Percentiles rank a stretch among this genome's conserved stretches.
Conservation (phyloP, 2,113 vertebrate species). For the Alethe castanea region DNA sequence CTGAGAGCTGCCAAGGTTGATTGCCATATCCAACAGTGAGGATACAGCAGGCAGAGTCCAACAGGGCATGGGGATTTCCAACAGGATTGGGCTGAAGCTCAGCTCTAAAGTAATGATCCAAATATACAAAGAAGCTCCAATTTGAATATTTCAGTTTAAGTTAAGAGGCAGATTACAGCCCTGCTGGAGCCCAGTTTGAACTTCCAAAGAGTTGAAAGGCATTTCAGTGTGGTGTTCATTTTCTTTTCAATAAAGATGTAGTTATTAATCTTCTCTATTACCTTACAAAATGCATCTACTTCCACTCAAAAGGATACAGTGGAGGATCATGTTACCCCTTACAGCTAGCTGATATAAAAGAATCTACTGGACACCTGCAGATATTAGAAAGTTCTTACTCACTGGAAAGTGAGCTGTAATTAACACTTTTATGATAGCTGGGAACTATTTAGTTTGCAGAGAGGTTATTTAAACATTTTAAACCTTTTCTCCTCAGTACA, state of each 20-base stretch:
- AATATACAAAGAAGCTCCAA: background rate
- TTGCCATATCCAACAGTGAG: background rate
- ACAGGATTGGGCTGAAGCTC: background rate
- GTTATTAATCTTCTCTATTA: background rate
- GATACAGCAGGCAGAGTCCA: background rate
- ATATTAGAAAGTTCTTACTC: background rate
- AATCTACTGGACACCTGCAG: background rate
- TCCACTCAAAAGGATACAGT: background rate
- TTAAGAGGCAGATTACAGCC: constrained; percentile 20
- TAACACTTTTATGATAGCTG: background rate
- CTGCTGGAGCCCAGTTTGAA: background rate
- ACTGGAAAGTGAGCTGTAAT: background rate
- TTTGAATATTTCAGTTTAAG: background rate
- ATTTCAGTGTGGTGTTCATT: background rate
- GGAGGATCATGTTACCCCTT: background rate
- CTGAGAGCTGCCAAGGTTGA: background rate
- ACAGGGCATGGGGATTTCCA: background rate
- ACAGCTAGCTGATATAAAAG: background rate
- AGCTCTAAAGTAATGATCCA: background rate
- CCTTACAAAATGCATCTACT: background rate
- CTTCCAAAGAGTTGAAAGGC: background rate
- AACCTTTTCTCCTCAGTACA: background rate
- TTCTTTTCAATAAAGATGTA: background rate
- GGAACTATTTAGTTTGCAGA: background rate
- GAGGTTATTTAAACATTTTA: background rate